Base-by-base conservation (phyloP, 1,140 invertebrate species). In the Elymnias hypermnestra region DNA sequence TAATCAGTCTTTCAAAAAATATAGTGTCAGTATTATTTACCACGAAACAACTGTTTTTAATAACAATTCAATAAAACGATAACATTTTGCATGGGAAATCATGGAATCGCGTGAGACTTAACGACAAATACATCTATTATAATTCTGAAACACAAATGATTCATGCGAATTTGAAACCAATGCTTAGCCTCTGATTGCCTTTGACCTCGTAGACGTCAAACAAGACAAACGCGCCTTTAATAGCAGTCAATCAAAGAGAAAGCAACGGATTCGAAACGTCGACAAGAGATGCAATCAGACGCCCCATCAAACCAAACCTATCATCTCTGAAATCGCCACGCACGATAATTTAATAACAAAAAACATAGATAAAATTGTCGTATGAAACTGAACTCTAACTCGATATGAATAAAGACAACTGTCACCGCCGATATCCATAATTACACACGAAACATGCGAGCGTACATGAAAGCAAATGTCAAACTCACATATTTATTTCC, bases 401-500 rank as follows among this genome's bases (percentile, higher is more conserved):
- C 31, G 18, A 18, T 14, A 23, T 58, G 9, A 36, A 62, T 72
- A 78, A 72, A 61, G 63, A 53, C 36, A 48, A 31, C 44, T 38
- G 49, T 40, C 21, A 37, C 19, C 40, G 37, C 14, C 49, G 57
- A 57, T 52, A 37, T 31, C 53, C 58, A 52, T 77, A 79, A 83
- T 83, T 83, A 77, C 67, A 55, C 56, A 59, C 72, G 62, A 66
- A 74, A 79, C 82, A 81, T 77, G 71, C 74, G 64, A 74, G 71
- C 73, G 63, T 56, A 73, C 81, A 83, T 85, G 78, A 85, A 85
- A 85, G 82, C 78, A 79, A 79, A 85, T 85, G 82, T 85, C 82
- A 85, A 84, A 81, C 75, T 79, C 65, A 83, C 77, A 78, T 81
- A 85, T 85, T 84, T 85, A 85, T 85, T 85, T 85, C 82, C 77